phyloP scores from a whole-genome alignment of 1,140 invertebrate genomes.

The Venustaconcha ellipsiformis region DNA sequence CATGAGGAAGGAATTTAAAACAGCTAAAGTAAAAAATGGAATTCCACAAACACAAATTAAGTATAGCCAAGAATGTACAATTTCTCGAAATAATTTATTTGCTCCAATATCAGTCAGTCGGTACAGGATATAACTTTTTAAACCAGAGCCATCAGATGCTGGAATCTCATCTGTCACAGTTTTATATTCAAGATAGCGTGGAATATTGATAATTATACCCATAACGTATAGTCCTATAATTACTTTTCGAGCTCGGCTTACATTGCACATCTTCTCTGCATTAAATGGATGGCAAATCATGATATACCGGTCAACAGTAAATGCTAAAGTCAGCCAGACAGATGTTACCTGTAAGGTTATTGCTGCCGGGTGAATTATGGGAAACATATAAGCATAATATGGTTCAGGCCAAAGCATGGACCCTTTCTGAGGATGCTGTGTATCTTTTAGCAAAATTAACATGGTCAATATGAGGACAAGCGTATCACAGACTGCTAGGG shows the following conservation, averaged over 20 bases:
- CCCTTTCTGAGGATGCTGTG: conserved; percentile 39
- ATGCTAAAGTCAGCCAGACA: conserved; percentile 68
- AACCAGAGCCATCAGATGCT: conserved; percentile 10
- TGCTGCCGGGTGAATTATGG: conserved; percentile 60
- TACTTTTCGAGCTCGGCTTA: conserved; percentile 55
- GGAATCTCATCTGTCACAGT: conserved; percentile 24
- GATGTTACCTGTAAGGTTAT: conserved; percentile 67
- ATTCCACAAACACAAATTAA: conserved; percentile 64
- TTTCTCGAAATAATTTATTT: conserved; percentile 53
- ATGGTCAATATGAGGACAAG: conserved; percentile 59
- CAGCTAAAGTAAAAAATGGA: conserved; percentile 63
- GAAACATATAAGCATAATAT: conserved; percentile 60
- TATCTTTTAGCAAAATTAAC: conserved; percentile 54
- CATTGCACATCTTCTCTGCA: conserved; percentile 62
- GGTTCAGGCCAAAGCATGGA: conserved; percentile 32
- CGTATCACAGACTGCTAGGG: conserved; percentile 64
- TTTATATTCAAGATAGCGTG: conserved; percentile 66
- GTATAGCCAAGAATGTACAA: conserved; percentile 67
- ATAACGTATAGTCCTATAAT: conserved; percentile 51
- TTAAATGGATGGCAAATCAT: conserved; percentile 70
- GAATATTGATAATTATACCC: conserved; percentile 61
- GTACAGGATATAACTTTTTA: conserved; percentile 37
- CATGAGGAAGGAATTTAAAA: conserved; percentile 67
- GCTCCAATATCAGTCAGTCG: conserved; percentile 56
- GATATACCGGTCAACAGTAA: conserved; percentile 68